Conservation (phyloP, 2,113 vertebrate species). For the Thamnaconus septentrionalis region DNA sequence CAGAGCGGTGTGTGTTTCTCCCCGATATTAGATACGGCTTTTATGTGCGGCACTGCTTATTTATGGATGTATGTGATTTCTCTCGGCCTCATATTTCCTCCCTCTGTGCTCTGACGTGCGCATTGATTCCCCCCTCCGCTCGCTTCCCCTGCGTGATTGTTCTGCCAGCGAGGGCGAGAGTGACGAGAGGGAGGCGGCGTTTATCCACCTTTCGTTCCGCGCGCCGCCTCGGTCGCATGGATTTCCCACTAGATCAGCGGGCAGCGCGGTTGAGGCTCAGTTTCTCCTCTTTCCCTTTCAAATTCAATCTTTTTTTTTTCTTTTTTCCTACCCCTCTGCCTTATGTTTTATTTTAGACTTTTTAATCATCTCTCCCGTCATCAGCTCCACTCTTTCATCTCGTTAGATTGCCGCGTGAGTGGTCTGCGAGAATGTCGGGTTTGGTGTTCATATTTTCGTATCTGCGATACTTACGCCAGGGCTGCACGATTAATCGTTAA, state of each 20-base stretch:
- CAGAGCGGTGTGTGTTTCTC: constrained; percentile 16
- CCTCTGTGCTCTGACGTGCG: constrained; percentile 8
- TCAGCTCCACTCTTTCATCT: background rate
- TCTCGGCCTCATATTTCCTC: background rate
- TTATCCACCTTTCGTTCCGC: constrained; percentile 1
- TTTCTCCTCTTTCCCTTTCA: constrained; percentile 11
- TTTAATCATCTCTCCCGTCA: background rate
- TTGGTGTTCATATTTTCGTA: background rate
- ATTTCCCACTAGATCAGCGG: too few relatives aligned
- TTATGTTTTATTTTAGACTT: too few relatives aligned
- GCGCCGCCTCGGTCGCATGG: constrained; percentile 2
- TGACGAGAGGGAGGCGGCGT: background rate
- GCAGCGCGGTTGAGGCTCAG: too few relatives aligned
- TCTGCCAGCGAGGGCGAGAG: constrained; percentile 3
- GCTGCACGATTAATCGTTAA: too few relatives aligned
- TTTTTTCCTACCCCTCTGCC: background rate
- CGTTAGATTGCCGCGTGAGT: background rate
- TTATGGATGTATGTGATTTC: constrained; percentile 2
- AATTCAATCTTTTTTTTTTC: constrained; percentile 20
- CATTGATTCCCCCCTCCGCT: constrained; percentile 11
- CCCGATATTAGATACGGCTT: constrained; percentile 26
- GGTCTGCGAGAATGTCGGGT: background rate
- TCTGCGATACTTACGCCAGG: background rate
- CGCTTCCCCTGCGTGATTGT: background rate
- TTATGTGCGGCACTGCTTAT: constrained; percentile 3